phyloP scores from a whole-genome alignment of 2,113 vertebrate species.

The Orcinus orca region DNA sequence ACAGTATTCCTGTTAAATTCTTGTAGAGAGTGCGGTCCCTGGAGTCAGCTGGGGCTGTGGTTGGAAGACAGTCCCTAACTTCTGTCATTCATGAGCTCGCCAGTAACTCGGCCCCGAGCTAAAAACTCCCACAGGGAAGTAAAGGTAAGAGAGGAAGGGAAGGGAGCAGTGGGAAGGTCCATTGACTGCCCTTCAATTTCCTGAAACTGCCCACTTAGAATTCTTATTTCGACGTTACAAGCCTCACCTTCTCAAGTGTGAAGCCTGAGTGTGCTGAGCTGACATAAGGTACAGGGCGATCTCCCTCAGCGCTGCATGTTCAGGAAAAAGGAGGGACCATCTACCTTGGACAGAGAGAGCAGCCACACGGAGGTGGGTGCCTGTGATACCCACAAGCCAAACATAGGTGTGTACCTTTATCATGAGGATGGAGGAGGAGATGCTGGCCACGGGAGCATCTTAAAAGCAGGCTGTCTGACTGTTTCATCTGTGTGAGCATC shows the following conservation, averaged over 20 bases:
- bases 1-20: background rate
- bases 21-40: background rate
- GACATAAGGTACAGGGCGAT: background rate
- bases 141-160: constrained; percentile 38
- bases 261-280: background rate
- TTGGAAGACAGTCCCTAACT: constrained; percentile 12
- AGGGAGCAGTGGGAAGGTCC: constrained; percentile 43
- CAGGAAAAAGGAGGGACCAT: background rate
- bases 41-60: background rate
- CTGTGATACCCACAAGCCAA: no score
- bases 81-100: constrained; percentile 29
- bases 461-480: background rate
- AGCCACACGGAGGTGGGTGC: background rate
- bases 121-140: constrained; percentile 47
- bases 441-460: background rate
- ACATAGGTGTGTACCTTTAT: background rate
- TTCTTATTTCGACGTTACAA: constrained; percentile 55
- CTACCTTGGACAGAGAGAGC: background rate
- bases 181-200: constrained; percentile 55
- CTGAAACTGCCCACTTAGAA: constrained; percentile 63
- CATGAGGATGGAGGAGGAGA: background rate
- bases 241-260: constrained; percentile 14
- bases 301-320: background rate
- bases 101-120: constrained; percentile 37
- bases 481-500: background rate